phyloP scores from a whole-genome alignment of 2,888 invertebrate species.

The Rhynchonema sp. region DNA sequence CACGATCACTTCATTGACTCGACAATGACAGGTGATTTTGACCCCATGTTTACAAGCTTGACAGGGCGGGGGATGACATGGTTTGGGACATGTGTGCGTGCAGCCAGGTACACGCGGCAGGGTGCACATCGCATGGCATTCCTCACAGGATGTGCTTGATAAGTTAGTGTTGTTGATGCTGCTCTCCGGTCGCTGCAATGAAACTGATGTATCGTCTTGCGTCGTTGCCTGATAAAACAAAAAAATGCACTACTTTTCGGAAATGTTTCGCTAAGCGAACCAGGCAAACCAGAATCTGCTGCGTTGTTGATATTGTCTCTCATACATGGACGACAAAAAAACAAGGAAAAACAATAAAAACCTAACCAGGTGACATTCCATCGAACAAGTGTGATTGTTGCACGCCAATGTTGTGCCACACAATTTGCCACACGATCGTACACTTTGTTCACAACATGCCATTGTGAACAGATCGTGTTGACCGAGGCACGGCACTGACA shows the following conservation, averaged over 20 bases:
- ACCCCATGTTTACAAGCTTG: conserved; percentile 51
- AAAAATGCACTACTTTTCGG: too few species aligned
- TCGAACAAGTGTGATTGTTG: neutral
- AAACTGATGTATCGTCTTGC: too few species aligned
- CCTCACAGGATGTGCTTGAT: conserved; percentile 38
- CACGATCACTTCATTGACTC: conserved; percentile 47
- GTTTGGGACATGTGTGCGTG: conserved; percentile 47
- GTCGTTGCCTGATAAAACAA: too few species aligned
- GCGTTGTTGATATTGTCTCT: too few species aligned
- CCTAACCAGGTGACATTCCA: neutral
- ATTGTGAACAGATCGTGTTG: conserved; percentile 22
- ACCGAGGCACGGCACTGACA: conserved; percentile 30
- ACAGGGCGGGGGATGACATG: conserved; percentile 47
- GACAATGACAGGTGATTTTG: conserved; percentile 59
- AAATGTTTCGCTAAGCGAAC: too few species aligned
- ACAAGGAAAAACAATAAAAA: too few species aligned
- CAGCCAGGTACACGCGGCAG: conserved; percentile 37
- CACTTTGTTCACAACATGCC: conserved; percentile 38
- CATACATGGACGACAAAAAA: neutral
- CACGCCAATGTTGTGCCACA: conserved; percentile 21
- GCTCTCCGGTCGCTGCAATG: neutral
- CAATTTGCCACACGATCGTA: conserved; percentile 35
- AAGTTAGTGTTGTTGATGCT: too few species aligned
- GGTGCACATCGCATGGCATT: conserved; percentile 36
- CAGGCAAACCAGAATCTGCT: too few species aligned